A percentile compares a stretch with the other conserved stretches of the same genome.
Conservation (phyloP, 2,888 invertebrate genomes). For the Orthosia cruda region DNA sequence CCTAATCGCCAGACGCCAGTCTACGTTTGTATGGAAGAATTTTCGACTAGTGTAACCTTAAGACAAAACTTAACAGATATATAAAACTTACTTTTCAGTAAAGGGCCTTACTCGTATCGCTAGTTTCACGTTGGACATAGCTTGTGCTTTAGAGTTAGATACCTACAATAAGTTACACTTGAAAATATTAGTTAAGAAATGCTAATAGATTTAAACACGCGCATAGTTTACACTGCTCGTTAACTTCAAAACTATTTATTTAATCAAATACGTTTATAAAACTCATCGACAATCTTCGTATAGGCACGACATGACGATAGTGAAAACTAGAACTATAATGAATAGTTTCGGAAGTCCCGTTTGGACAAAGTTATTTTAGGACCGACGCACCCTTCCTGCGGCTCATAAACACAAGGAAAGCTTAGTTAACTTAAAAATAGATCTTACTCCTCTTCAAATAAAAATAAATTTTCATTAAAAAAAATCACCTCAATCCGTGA, state of each 20-base stretch:
- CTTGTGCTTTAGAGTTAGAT: conserved; percentile 8
- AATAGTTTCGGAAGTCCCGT: conserved; percentile 55
- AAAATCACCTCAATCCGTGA: no score
- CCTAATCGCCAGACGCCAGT: no score
- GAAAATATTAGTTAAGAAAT: neutral
- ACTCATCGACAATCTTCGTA: neutral
- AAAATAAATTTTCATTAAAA: no score
- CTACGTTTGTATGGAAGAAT: no score
- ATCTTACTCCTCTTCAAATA: conserved; percentile 15
- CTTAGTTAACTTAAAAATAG: conserved; percentile 68
- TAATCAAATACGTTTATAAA: neutral
- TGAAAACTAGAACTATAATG: conserved; percentile 49
- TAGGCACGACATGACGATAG: conserved; percentile 1
- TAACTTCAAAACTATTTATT: conserved; percentile 8
- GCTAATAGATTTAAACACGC: neutral
- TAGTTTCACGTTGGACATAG: conserved; percentile 93
- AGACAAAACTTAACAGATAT: neutral
- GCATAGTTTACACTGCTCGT: conserved; percentile 1
- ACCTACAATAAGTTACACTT: neutral
- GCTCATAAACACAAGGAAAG: conserved; percentile 62
- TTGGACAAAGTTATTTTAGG: conserved; percentile 80
- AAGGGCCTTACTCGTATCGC: conserved; percentile 93
- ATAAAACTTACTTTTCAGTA: conserved; percentile 91
- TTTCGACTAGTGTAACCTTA: no score
- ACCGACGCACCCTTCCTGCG: conserved; percentile 74